Percentiles rank a stretch among this genome's conserved stretches.
Evolutionary conservation across 1,140 invertebrate genomes (phyloP).

Genomic region (Diorhabda carinulata): DNA sequence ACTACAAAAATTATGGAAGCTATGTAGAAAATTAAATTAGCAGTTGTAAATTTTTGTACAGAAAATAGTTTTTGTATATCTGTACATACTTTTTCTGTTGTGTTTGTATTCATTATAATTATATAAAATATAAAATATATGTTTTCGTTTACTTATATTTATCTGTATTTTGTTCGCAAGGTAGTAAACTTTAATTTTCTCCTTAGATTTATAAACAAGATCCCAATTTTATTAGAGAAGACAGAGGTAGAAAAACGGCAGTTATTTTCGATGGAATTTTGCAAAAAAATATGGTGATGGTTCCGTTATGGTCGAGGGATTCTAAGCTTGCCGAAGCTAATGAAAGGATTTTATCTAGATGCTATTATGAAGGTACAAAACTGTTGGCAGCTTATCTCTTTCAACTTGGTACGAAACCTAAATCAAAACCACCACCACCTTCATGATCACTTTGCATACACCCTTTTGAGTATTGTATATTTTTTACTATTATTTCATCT

Average conservation of each 20-base stretch:
- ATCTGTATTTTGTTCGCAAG: too few species aligned
- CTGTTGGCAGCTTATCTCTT: constrained; percentile 42
- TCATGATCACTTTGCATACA: too few species aligned
- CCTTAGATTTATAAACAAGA: constrained; percentile 45
- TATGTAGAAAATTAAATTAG: too few species aligned
- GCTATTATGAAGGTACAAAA: constrained; percentile 45
- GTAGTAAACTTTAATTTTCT: not conserved
- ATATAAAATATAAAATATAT: too few species aligned
- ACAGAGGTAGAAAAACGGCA: constrained; percentile 34
- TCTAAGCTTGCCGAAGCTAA: constrained; percentile 38
- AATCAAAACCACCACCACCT: not conserved
- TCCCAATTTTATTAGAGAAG: constrained; percentile 44
- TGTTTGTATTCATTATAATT: too few species aligned
- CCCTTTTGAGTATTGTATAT: too few species aligned
- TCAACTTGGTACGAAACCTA: constrained; percentile 26
- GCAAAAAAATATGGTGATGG: constrained; percentile 38
- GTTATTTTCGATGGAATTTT: constrained; percentile 38
- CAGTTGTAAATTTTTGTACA: too few species aligned
- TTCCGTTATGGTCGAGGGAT: constrained; percentile 35
- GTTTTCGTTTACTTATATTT: too few species aligned
- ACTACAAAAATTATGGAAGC: too few species aligned
- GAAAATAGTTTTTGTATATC: too few species aligned
- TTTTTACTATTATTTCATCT: too few species aligned
- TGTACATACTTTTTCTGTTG: too few species aligned
- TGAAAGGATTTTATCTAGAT: constrained; percentile 40